Percentiles rank a stretch among this genome's conserved stretches.
These are phyloP conservation scores for Artibeus jamaicensis DNA, from an alignment of 2,797 vertebrate species.

Conservation along the genomic window DNA sequence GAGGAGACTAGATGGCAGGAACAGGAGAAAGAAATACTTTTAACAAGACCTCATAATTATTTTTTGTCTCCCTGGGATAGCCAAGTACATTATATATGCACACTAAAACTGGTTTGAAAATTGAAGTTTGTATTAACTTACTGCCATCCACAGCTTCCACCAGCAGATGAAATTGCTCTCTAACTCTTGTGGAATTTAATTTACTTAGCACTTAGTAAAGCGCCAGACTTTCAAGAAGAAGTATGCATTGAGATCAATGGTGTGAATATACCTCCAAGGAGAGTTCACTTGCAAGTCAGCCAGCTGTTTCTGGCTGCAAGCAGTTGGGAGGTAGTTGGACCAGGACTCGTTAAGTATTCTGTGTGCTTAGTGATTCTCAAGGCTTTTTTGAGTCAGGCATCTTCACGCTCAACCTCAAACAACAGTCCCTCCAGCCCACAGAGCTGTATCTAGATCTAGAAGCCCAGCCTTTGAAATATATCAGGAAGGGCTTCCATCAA, in stretches of 20 bases:
- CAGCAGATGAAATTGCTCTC: background rate
- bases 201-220: constrained; percentile 14
- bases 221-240: background rate
- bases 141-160: background rate
- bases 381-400: background rate
- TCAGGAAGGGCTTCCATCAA: constrained; percentile 22
- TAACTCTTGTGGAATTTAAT: background rate
- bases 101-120: constrained; percentile 9
- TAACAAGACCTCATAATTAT: background rate
- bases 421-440: background rate
- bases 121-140: background rate
- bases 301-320: background rate
- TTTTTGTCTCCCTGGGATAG: background rate
- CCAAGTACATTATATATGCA: background rate
- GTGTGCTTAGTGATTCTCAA: background rate
- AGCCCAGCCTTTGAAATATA: background rate
- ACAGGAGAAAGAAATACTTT: background rate
- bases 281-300: background rate
- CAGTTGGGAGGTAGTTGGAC: background rate
- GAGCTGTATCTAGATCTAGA: background rate
- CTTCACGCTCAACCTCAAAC: background rate
- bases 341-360: background rate
- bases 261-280: background rate
- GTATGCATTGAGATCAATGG: background rate
- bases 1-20: background rate